phyloP scores from a whole-genome alignment of 2,888 invertebrate species.

The Rutpela maculata region DNA sequence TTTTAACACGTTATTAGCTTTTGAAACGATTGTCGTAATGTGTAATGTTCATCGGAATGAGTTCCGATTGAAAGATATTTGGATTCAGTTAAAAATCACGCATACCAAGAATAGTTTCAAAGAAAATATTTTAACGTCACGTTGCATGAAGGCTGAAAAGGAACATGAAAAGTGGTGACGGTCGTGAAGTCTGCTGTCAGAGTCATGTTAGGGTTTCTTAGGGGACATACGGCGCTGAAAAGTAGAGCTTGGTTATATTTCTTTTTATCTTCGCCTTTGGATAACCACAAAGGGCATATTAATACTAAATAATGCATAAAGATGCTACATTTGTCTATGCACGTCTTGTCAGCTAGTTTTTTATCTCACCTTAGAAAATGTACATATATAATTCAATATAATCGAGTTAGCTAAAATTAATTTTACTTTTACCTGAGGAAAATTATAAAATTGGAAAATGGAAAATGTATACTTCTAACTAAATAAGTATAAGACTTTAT shows the following conservation, averaged over 20 bases:
- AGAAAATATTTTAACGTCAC: conserved; percentile 36
- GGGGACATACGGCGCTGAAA: conserved; percentile 43
- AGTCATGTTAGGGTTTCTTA: conserved; percentile 40
- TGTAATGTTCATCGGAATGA: conserved; percentile 31
- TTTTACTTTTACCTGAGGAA: too few species aligned
- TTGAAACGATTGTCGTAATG: conserved; percentile 38
- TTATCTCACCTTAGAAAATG: not conserved
- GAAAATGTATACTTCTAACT: too few species aligned
- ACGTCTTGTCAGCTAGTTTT: conserved; percentile 1
- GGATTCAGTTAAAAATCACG: conserved; percentile 41
- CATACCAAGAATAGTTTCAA: conserved; percentile 37
- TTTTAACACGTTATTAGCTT: conserved; percentile 41
- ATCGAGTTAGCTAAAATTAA: not conserved
- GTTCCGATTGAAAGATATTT: conserved; percentile 37
- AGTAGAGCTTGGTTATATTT: conserved; percentile 43
- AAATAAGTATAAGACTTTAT: too few species aligned
- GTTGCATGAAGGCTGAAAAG: conserved; percentile 37
- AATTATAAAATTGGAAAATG: too few species aligned
- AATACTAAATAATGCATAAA: conserved; percentile 51
- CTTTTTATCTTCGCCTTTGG: conserved; percentile 49
- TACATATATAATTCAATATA: not conserved
- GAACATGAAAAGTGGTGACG: conserved; percentile 46
- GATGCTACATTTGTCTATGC: conserved; percentile 23
- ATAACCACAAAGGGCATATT: conserved; percentile 55
- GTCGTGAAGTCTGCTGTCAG: conserved; percentile 41